Percentiles rank a stretch among this genome's conserved stretches.
Conservation (phyloP, 2,113 vertebrate genomes). For the Rhinolophus sinicus region DNA sequence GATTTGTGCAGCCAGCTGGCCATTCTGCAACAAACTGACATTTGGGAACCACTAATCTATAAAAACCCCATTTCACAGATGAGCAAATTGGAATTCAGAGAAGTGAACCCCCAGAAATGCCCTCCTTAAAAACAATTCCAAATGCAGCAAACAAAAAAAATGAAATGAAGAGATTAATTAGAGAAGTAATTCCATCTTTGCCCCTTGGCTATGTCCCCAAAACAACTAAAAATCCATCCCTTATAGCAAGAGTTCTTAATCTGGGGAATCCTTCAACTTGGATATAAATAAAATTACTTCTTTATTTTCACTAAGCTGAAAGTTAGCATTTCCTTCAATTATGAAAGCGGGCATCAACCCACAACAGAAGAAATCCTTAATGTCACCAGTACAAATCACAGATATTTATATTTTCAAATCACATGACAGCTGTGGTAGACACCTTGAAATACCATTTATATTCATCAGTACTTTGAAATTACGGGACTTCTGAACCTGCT, state of each 20-base stretch:
- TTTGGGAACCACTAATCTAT: neutral
- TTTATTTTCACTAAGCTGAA: slow-evolving; percentile 37
- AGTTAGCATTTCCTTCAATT: slow-evolving; percentile 1
- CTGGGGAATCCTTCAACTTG: neutral
- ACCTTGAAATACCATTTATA: neutral
- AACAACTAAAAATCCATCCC: slow-evolving; percentile 21
- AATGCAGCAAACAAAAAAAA: slow-evolving; percentile 19
- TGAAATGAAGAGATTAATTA: neutral
- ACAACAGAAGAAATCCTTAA: neutral
- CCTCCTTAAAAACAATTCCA: neutral
- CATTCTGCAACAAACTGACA: neutral
- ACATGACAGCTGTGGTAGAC: neutral
- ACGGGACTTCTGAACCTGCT: neutral
- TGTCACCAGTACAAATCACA: neutral
- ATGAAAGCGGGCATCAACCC: neutral
- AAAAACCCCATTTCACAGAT: neutral
- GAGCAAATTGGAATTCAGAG: neutral
- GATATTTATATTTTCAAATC: neutral
- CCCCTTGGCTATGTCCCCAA: neutral
- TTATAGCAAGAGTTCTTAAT: neutral
- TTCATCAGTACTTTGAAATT: slow-evolving; percentile 20
- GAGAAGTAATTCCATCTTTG: slow-evolving; percentile 22
- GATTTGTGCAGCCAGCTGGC: neutral
- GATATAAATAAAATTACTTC: slow-evolving; percentile 50
- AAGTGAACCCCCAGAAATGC: neutral